Evolutionary conservation across 1,140 invertebrate genomes (phyloP).

Genomic region (Vollenhovia emeryi): DNA sequence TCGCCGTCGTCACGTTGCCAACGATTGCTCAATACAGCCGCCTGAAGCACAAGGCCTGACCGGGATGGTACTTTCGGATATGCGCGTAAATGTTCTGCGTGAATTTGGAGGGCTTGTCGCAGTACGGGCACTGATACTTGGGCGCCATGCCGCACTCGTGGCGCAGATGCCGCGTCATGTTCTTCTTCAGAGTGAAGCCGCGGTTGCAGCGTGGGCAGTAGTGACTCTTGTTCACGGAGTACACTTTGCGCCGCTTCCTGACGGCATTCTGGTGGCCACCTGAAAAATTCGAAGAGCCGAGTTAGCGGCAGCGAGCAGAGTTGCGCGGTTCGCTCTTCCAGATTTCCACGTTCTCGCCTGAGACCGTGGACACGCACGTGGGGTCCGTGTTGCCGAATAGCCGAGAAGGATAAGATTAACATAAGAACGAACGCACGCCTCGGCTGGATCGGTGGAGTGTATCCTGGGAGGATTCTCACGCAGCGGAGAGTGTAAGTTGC

Average conservation of each 20-base stretch:
- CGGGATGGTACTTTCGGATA: slow-evolving; percentile 76
- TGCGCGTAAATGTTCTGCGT: slow-evolving; percentile 80
- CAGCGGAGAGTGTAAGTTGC: not conserved
- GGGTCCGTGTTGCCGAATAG: slow-evolving; percentile 81
- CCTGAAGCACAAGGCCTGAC: slow-evolving; percentile 56
- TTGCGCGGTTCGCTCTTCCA: not conserved
- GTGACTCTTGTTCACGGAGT: slow-evolving; percentile 70
- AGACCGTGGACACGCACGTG: slow-evolving; percentile 10
- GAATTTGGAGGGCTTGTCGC: slow-evolving; percentile 81
- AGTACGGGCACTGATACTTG: slow-evolving; percentile 85
- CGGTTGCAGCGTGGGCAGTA: slow-evolving; percentile 78
- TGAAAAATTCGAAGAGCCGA: slow-evolving; percentile 65
- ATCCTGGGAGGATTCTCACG: not conserved
- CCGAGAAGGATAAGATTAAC: not conserved
- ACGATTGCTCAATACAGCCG: slow-evolving; percentile 60
- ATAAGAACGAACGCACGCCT: not conserved
- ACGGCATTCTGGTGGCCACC: slow-evolving; percentile 48
- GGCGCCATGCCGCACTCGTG: slow-evolving; percentile 87
- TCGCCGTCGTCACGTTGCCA: not conserved
- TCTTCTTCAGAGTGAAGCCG: slow-evolving; percentile 82
- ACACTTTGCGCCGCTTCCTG: slow-evolving; percentile 62
- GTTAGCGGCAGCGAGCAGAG: slow-evolving; percentile 30
- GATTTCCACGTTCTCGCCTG: not conserved
- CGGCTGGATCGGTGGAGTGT: not conserved
- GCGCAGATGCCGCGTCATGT: slow-evolving; percentile 85